These are phyloP conservation scores for Opisthocomus hoazin DNA, from an alignment of 2,113 vertebrate genomes.

Conservation along the genomic window DNA sequence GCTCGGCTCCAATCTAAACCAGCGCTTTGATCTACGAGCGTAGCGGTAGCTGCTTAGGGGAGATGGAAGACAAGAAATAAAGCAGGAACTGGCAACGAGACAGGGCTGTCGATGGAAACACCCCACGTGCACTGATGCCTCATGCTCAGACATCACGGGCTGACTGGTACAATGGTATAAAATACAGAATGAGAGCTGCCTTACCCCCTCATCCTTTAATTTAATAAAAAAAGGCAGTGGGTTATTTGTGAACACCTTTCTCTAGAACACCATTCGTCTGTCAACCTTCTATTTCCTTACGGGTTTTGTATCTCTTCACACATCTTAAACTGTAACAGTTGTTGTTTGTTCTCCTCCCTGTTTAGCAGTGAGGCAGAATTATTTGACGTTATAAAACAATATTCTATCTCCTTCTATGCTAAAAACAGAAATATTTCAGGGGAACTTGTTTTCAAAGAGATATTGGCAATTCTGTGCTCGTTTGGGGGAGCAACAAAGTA, in stretches of 20 bases:
- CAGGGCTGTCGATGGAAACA: background rate
- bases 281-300: background rate
- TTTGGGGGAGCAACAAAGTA: background rate
- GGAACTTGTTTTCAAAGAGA: background rate
- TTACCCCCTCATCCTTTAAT: background rate
- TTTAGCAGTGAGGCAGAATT: background rate
- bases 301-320: too few species aligned
- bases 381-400: background rate
- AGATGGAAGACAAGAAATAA: background rate
- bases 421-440: background rate
- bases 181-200: background rate
- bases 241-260: background rate
- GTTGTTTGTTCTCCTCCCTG: background rate
- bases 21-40: background rate
- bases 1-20: background rate
- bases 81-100: fast-evolving
- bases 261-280: background rate
- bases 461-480: background rate
- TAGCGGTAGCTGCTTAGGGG: fast-evolving
- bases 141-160: background rate
- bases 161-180: too few species aligned
- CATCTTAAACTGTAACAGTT: background rate
- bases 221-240: background rate
- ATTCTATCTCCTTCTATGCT: background rate
- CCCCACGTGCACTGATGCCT: too few species aligned